Evolutionary conservation across 2,113 vertebrate species (phyloP).

Genomic region (Oryzias curvinotus): DNA sequence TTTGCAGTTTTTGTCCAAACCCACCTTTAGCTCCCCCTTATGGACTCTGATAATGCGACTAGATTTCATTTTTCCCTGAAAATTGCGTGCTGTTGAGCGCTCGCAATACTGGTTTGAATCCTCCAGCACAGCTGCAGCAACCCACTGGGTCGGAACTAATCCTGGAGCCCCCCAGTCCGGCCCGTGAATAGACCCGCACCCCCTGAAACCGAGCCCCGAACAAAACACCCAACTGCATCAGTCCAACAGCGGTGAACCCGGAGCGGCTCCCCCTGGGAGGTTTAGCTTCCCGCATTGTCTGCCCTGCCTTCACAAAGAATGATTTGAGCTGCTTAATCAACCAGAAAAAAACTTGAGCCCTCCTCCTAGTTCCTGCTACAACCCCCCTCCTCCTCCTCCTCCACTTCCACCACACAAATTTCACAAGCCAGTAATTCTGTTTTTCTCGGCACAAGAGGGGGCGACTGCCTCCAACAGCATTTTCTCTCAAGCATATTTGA

Average conservation of each 20-base stretch:
- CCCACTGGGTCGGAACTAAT: constrained; percentile 68
- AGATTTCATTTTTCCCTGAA: constrained; percentile 30
- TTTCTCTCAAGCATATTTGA: constrained; percentile 65
- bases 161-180: constrained; percentile 51
- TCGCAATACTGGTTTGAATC: constrained; percentile 52
- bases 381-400: constrained; percentile 10
- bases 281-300: constrained; percentile 32
- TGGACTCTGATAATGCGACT: constrained; percentile 53
- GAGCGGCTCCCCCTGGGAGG: constrained; percentile 57
- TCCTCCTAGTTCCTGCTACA: constrained; percentile 44
- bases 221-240: constrained; percentile 37
- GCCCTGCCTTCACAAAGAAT: constrained; percentile 57
- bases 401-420: constrained; percentile 37
- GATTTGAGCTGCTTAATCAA: constrained; percentile 71
- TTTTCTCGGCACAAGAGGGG: constrained; percentile 45
- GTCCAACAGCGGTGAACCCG: constrained; percentile 56
- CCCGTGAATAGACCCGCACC: constrained; percentile 53
- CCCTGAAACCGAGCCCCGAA: constrained; percentile 62
- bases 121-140: constrained; percentile 36
- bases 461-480: constrained; percentile 45
- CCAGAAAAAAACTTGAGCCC: constrained; percentile 51
- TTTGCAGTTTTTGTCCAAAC: constrained; percentile 28
- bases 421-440: constrained; percentile 67
- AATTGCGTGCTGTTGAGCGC: constrained; percentile 36
- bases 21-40: constrained; percentile 22